Base-by-base conservation (phyloP, 1,140 invertebrate genomes). In the Conus betulinus region DNA sequence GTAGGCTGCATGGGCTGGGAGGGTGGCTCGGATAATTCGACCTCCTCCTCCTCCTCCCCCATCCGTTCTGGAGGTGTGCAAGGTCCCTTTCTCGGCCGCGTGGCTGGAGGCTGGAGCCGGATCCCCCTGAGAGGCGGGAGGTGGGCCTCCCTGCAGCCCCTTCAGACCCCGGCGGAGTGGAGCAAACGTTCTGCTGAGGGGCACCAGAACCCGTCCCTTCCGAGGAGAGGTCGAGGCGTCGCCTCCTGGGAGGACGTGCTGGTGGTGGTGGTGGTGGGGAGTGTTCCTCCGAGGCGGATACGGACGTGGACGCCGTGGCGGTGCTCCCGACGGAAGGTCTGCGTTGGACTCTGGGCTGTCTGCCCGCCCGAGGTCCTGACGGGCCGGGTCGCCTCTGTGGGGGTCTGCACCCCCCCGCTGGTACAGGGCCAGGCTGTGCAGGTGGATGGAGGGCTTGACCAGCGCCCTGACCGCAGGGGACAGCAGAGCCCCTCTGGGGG, bases 21-120 rank as follows among this genome's bases (percentile, higher is more conserved):
- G 74, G 71, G 85, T 87, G 15, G 85, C 85, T 78, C 85, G 5
- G 71, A 87, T 63, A 7, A 87, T 39, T 11, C 71, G 53, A 53
- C 52, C 82, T 55, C 5, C 82, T 5, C 52, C 82, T 17, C 82
- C 52, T 5, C 82, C 82, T 20, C 5, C 82, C n/a, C 13, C 82
- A 4, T 13, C 51, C 11, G n/a, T 39, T 7, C 79, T 53, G 39
- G 79, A 20, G 52, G 15, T 53, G 11, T 53, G 82, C 23, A 23
- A 71, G 20, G 67, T 20, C 11, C 67, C 4, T 71, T 71, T 71
- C 3, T 71, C 67, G 6, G 20, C 13, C 11, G 11, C 13, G 23
- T 23, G 11, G 67, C 6, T 23, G 67, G 67, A 71, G 67, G 67
- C 67, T 6, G 67, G 67, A 7, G 23, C 6, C 6, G 67, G 11